Base-by-base conservation (phyloP, 2,113 vertebrate species). In the Leptobrachium ailaonicum region DNA sequence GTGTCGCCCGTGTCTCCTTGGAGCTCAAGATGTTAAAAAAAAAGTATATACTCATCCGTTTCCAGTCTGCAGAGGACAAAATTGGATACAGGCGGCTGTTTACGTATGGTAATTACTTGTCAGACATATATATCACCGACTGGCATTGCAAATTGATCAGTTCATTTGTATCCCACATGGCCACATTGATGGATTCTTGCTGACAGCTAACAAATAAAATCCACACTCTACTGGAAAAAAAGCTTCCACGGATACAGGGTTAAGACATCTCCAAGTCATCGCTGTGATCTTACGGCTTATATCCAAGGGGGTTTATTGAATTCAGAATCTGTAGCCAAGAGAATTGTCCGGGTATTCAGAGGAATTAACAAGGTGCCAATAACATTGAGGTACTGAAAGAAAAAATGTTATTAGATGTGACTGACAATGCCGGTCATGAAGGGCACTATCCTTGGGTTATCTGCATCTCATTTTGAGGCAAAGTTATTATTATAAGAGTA, bases 21-120 rank as follows among this genome's bases (percentile, higher is more conserved):
- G 10, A 11, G 11, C 13, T 7, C 8, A 60, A 60, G 3, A 12
- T 11, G 56, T 60, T 60, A 60, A 60, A 2, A 11, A 60, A 60
- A 32, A 32, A 0, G 20, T 32, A 32, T 32, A 60, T 13, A 60
- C 56, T 14, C 13, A 13, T 60, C 10, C 2, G 13, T 60, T 78
- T 87, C 67, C 86, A 76, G 67, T 90, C 87, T 83, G 79, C 78
- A 83, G 82, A 90, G 77, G 83, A 70, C 63, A 20, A 77, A 82
- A 70, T 82, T 87, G 86, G 82, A 86, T 85, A 82, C 0, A 13
- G 68, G 74, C 83, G 84, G 87, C 85, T 75, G 77, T 87, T 89
- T 85, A 81, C 79, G 82, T 86, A 60, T 56, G 70, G 75, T 87
- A 88, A 86, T 87, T 83, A 76, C 81, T 83, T 69, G 83, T 84